These are phyloP conservation scores for Heliconius nattereri DNA, from an alignment of 1,140 invertebrate species.

Conservation along the genomic window DNA sequence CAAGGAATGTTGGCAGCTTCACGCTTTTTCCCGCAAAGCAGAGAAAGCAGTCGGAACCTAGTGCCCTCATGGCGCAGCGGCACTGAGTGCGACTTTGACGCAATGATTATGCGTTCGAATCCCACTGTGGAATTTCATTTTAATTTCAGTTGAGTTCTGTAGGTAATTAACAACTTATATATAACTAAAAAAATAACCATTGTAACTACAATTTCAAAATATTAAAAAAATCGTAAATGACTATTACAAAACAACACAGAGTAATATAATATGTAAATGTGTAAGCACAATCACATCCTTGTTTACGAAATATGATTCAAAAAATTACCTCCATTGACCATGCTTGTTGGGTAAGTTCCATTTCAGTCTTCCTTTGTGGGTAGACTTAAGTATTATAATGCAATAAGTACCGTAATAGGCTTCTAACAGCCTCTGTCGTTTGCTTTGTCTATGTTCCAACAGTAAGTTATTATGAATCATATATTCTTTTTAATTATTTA, in stretches of 20 bases:
- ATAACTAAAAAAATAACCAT: no score
- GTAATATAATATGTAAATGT: background rate
- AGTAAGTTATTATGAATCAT: no score
- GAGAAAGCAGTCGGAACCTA: no score
- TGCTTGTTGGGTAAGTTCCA: background rate
- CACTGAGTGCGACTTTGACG: no score
- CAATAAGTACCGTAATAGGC: background rate
- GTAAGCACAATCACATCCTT: slow-evolving; percentile 1
- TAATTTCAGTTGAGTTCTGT: no score
- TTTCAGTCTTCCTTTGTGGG: background rate
- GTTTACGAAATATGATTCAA: background rate
- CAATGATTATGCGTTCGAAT: no score
- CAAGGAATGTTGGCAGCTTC: background rate
- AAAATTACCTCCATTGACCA: slow-evolving; percentile 15
- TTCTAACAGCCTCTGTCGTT: background rate
- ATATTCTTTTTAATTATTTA: background rate
- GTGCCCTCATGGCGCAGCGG: no score
- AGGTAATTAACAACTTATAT: no score
- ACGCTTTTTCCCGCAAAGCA: no score
- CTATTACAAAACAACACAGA: background rate
- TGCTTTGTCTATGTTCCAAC: background rate
- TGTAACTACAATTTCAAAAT: no score
- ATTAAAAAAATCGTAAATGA: background rate
- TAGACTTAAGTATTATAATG: background rate
- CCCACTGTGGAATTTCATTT: no score